Evolutionary conservation across 1,140 invertebrate species (phyloP).

Genomic region (Drosophila nasuta): DNA sequence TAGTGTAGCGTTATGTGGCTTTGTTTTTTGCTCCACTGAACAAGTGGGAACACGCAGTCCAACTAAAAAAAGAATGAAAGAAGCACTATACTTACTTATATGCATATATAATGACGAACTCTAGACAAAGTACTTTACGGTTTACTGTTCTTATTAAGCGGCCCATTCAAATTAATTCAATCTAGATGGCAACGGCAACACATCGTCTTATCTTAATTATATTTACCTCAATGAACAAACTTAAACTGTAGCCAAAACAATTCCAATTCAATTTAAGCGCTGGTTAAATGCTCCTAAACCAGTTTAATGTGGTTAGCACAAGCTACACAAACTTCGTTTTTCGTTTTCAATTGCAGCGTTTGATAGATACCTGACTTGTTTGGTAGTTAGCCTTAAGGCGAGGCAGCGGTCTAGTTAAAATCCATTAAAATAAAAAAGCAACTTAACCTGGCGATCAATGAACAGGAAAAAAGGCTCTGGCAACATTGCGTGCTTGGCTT

Average conservation of each 20-base stretch:
- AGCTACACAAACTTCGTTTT: constrained; percentile 48
- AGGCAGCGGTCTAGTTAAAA: constrained; percentile 14
- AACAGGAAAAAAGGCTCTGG: background rate
- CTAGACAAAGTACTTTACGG: background rate
- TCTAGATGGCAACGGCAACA: background rate
- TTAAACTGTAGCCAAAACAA: background rate
- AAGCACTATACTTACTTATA: background rate
- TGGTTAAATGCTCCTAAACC: constrained; percentile 59
- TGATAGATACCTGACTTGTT: constrained; percentile 18
- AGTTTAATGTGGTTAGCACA: constrained; percentile 48
- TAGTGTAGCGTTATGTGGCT: constrained; percentile 20
- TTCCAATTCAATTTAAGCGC: background rate
- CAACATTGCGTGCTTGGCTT: background rate
- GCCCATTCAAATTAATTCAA: constrained; percentile 6
- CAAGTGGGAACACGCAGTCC: constrained; percentile 28
- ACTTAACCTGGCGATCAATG: constrained; percentile 1
- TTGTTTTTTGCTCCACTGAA: constrained; percentile 52
- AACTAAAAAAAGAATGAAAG: background rate
- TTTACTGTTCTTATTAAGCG: background rate
- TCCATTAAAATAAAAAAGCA: constrained; percentile 11
- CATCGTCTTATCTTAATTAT: background rate
- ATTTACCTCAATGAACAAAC: background rate
- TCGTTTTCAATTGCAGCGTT: constrained; percentile 60
- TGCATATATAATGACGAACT: background rate
- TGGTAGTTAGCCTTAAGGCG: constrained; percentile 38